phyloP scores from a whole-genome alignment of 2,888 invertebrate species.

The Andrena dorsata region DNA sequence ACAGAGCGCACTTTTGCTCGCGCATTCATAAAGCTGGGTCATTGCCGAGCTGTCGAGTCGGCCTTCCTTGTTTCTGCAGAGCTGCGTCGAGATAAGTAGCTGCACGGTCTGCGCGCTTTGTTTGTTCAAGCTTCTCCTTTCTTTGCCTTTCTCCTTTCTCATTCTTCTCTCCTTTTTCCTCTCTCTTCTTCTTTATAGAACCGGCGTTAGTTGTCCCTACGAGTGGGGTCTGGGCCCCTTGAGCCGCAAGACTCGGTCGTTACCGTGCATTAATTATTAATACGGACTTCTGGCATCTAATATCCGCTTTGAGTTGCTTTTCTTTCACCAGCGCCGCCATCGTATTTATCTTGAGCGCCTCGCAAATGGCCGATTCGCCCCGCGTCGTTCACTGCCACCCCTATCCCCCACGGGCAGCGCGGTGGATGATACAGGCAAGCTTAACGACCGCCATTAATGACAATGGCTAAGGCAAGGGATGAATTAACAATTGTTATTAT shows the following conservation, averaged over 20 bases:
- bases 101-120: constrained; percentile 66
- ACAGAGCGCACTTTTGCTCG: constrained; percentile 56
- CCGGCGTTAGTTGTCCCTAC: constrained; percentile 39
- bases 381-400: neutral
- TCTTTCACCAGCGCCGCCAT: constrained; percentile 28
- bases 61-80: constrained; percentile 67
- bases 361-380: constrained; percentile 38
- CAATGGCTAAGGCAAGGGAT: neutral
- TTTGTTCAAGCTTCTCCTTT: constrained; percentile 70
- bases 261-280: constrained; percentile 73
- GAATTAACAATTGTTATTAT: constrained; percentile 22
- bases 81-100: constrained; percentile 70
- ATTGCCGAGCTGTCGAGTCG: constrained; percentile 72
- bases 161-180: constrained; percentile 13
- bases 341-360: constrained; percentile 60
- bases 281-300: constrained; percentile 58
- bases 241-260: constrained; percentile 66
- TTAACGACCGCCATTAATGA: constrained; percentile 43
- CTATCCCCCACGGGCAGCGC: neutral
- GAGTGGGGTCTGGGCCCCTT: constrained; percentile 40
- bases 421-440: constrained; percentile 16
- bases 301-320: constrained; percentile 44
- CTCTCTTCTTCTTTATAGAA: constrained; percentile 22
- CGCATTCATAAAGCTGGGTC: constrained; percentile 74
- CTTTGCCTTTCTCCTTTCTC: neutral